Evolutionary conservation across 1,140 invertebrate species (phyloP).

Genomic region (Idris sp.): DNA sequence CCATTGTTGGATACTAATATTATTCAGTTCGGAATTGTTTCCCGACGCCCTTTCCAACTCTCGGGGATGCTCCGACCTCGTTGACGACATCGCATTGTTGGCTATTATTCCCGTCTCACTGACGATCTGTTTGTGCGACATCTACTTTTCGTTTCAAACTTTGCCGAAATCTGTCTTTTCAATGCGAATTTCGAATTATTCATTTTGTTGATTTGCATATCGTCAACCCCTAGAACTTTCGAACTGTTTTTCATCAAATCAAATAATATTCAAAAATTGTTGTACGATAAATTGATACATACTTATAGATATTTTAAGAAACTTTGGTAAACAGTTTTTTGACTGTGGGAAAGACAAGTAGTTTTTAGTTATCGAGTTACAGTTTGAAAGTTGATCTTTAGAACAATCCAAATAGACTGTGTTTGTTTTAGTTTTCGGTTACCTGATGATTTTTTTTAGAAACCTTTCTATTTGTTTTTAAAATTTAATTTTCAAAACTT

Average conservation of each 20-base stretch:
- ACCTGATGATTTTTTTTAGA: no score
- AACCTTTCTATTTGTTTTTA: no score
- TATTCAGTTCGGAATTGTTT: conserved; percentile 77
- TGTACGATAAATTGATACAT: no score
- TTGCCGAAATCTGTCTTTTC: conserved; percentile 62
- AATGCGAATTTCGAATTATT: conserved; percentile 60
- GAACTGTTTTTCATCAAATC: no score
- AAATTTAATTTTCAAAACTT: no score
- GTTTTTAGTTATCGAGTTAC: conserved; percentile 45
- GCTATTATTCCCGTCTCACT: conserved; percentile 63
- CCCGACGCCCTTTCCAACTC: conserved; percentile 68
- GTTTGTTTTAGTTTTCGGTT: no score
- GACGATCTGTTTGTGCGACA: conserved; percentile 60
- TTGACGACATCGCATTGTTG: conserved; percentile 63
- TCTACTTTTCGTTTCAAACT: conserved; percentile 61
- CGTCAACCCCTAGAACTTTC: no score
- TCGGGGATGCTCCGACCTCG: conserved; percentile 58
- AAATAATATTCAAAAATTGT: no score
- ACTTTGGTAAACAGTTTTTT: background rate
- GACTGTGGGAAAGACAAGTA: conserved; percentile 19
- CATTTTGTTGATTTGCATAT: conserved; percentile 60
- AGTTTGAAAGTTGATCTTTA: conserved; percentile 16
- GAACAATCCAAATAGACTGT: no score
- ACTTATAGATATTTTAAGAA: no score
- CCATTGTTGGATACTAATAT: conserved; percentile 77